Base-by-base conservation (phyloP, 2,113 vertebrate species). In the Poeciliopsis turrubarensis region DNA sequence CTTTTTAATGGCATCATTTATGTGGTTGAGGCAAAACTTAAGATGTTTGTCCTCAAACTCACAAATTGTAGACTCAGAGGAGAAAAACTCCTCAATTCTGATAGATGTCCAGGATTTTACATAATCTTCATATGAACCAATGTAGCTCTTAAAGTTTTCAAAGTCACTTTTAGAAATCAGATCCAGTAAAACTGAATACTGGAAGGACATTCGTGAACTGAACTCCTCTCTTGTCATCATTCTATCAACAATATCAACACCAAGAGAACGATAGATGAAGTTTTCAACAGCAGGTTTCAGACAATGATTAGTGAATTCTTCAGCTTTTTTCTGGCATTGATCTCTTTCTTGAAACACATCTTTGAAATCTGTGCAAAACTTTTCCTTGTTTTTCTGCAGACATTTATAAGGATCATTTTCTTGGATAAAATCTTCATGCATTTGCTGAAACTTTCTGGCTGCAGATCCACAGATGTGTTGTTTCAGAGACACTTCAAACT, bases 311-410 rank as follows among this genome's bases (percentile, higher is more conserved):
- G 80, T 86, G 3, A 94, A 94, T 68, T 92, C 91, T 44, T 87
- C 6, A 66, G 93, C 91, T 22, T 93, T 93, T 17, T 85, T 93
- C 73, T 89, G 86, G n/a, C 87, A 85, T 76, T 93, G 91, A 51
- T 94, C 84, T 69, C 75, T 68, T 60, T 90, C 0, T 29, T 82
- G 1, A 29, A 89, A 94, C 22, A 93, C 60, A n/a, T 93, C 92
- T 75, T 88, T 87, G 5, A 93, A 94, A 0, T 85, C 85, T 0
- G 25, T 14, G 13, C 0, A 0, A 22, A 86, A 92, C 47, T 1
- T 89, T 0, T 78, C 19, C 73, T 81, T 93, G 66, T 74, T 78
- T 61, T 83, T 34, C 8, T 0, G 5, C 0, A 93, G 71, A 60
- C 83, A 82, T 41, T 31, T 31, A 31, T 31, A 31, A 31, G 90